Conservation (phyloP, 2,888 invertebrate genomes). For the Salticus scenicus region DNA sequence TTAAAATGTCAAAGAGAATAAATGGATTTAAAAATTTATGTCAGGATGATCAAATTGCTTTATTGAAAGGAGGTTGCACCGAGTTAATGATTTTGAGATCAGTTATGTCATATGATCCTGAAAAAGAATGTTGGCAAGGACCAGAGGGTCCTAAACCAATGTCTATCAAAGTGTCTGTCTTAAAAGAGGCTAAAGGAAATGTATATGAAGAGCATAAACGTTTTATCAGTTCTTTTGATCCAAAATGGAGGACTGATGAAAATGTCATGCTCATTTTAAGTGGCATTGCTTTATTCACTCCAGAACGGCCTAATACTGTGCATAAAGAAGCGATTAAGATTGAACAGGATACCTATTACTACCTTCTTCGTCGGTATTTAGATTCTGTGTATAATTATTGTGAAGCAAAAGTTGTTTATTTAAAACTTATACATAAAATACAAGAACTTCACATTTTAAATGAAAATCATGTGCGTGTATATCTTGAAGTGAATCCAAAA, state of each 20-base stretch:
- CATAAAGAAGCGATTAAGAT: conserved; percentile 81
- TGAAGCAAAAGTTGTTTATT: conserved; percentile 78
- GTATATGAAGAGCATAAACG: conserved; percentile 90
- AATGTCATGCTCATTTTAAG: conserved; percentile 92
- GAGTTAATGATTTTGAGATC: conserved; percentile 97
- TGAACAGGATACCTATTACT: conserved; percentile 71
- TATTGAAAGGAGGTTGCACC: conserved; percentile 94
- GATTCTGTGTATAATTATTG: conserved; percentile 64
- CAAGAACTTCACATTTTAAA: conserved; percentile 91
- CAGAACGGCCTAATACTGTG: conserved; percentile 86
- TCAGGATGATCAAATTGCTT: conserved; percentile 92
- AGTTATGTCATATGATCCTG: conserved; percentile 92
- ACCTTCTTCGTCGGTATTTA: conserved; percentile 71
- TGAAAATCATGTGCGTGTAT: conserved; percentile 92
- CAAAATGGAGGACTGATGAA: conserved; percentile 89
- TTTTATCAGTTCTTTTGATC: conserved; percentile 89
- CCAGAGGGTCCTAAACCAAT: conserved; percentile 76
- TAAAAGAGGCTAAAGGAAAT: conserved; percentile 90
- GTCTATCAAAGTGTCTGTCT: conserved; percentile 89
- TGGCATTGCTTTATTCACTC: conserved; percentile 92
- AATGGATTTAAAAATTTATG: conserved; percentile 92
- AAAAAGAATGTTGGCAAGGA: conserved; percentile 92
- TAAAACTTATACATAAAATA: conserved; percentile 92
- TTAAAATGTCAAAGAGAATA: conserved; percentile 80
- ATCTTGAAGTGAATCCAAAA: conserved; percentile 92